Conservation (phyloP, 2,797 vertebrate species). For the Pipistrellus kuhlii region DNA sequence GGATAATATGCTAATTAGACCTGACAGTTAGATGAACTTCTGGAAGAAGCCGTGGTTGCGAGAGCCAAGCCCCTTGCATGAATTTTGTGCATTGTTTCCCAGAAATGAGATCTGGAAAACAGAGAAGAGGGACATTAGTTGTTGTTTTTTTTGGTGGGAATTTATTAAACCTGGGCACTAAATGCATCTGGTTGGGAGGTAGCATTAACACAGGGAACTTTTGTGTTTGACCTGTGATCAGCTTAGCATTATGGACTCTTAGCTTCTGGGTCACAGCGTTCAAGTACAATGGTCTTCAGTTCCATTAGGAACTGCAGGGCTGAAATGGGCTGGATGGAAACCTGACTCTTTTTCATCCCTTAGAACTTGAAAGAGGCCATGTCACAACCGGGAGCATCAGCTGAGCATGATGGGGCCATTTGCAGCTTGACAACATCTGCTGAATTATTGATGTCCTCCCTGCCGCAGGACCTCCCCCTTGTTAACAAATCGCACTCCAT, state of each 20-base stretch:
- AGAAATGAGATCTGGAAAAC: not conserved
- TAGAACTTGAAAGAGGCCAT: conserved; percentile 36
- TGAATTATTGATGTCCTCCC: conserved; percentile 78
- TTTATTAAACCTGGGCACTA: not conserved
- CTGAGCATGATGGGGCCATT: conserved; percentile 63
- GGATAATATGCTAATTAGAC: too few relatives aligned
- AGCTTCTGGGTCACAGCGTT: not conserved
- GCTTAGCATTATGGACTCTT: not conserved
- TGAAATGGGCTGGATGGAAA: not conserved
- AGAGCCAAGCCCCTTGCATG: too few relatives aligned
- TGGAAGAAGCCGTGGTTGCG: too few relatives aligned
- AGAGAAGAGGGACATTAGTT: not conserved
- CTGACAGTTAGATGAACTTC: too few relatives aligned
- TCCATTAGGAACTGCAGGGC: not conserved
- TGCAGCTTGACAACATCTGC: conserved; percentile 72
- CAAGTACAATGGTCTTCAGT: not conserved
- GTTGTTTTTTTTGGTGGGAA: not conserved
- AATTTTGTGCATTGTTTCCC: too few relatives aligned
- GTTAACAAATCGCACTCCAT: conserved; percentile 63
- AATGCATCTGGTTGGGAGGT: not conserved
- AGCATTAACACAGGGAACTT: not conserved
- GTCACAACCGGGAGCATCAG: conserved; percentile 38
- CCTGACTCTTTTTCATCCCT: not conserved
- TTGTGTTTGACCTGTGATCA: not conserved
- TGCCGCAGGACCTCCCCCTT: not conserved